A percentile compares a stretch with the other conserved stretches of the same genome.
Conservation (phyloP, 2,797 vertebrate species). For the Pelobates cultripes region DNA sequence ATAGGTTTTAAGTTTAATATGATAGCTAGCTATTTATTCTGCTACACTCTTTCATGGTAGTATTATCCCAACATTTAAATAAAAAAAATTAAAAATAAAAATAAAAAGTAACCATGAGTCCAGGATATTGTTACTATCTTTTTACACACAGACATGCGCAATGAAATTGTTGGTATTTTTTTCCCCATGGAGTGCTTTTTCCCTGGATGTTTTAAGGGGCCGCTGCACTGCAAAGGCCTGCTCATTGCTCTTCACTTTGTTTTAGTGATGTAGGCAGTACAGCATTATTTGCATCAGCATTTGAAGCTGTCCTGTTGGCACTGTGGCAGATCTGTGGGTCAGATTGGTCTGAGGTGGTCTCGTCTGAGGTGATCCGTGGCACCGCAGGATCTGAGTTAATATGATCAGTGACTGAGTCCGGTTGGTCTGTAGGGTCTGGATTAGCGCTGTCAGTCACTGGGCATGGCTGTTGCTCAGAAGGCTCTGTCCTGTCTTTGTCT, state of each 20-base stretch:
- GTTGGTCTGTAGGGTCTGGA: neutral
- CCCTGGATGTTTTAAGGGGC: neutral
- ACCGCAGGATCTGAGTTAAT: neutral
- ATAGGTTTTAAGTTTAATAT: constrained; percentile 32
- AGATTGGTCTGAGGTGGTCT: neutral
- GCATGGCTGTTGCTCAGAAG: neutral
- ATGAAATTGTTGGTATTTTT: neutral
- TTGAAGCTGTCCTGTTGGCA: constrained; percentile 4
- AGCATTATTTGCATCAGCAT: constrained; percentile 10
- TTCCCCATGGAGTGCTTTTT: neutral
- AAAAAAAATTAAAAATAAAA: neutral
- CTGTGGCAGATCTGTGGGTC: neutral
- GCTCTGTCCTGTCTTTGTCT: constrained; percentile 9
- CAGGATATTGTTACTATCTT: neutral
- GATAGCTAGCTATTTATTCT: constrained; percentile 22
- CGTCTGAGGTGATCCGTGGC: neutral
- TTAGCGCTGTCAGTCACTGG: neutral
- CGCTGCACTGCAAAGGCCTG: neutral
- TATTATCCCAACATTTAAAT: neutral
- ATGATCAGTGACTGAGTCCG: neutral
- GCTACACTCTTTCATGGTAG: neutral
- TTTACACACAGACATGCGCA: constrained; percentile 1
- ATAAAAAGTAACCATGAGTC: neutral
- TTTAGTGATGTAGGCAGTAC: constrained; percentile 40
- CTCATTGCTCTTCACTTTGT: constrained; percentile 2